Evolutionary conservation across 2,113 vertebrate genomes (phyloP), one percentile per base, ranked within the genome.

Genomic region (Menidia beryllina): DNA sequence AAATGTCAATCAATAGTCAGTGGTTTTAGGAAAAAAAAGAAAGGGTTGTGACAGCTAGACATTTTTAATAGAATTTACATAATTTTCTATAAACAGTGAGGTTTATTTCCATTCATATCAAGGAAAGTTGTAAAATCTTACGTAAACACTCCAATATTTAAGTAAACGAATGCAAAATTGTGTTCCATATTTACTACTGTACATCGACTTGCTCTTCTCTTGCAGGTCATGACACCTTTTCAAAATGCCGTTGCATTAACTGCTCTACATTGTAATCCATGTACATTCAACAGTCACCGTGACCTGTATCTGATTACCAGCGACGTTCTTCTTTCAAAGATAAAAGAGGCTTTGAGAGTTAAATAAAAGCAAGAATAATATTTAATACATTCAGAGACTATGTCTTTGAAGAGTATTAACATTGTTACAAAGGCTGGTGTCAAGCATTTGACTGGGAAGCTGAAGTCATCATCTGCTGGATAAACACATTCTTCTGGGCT

Each of bases 401-500:
- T 75, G 47, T 54, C 38, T 75, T 76, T 11, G 8, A 59, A 39
- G 24, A 73, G 39, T 57, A 57, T 75, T 36, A 5, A 59, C 54
- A 38, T 66, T 54, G 56, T 70, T 64, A 68, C 51, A 58, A 61
- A 77, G 81, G 86, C 83, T 78, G 77, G 64, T 65, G 73, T 24
- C 20, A 68, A 74, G 75, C 58, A 25, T 61, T 45, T 43, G 65
- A 83, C 69, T 73, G 49, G 60, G 81, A 62, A 81, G 49, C 49
- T 72, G 64, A 79, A 78, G 30, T 50, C 48, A 74, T 82, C 62
- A 56, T 76, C 60, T 76, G 68, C 75, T 67, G 59, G 55, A 61
- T 63, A 63, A 85, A 81, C 61, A 50, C 75, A 59, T 71, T 87
- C 77, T 81, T 72, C 27, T 67, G 73, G 66, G 67, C 41, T 20